These are phyloP conservation scores for Rhagonycha lutea DNA, from an alignment of 2,888 invertebrate species.

Conservation along the genomic window DNA sequence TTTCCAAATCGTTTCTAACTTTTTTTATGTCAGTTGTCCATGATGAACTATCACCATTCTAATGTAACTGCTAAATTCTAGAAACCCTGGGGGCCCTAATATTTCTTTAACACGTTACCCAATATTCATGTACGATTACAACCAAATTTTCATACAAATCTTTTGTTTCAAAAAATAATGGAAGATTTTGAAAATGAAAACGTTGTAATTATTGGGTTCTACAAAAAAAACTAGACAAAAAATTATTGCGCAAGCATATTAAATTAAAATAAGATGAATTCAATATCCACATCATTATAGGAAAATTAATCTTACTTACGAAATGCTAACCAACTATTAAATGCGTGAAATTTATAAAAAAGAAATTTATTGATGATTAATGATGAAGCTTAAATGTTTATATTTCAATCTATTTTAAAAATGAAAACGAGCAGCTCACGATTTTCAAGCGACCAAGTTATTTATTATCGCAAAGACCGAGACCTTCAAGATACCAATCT, in stretches of 20 bases:
- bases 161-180: not conserved
- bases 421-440: slow-evolving; percentile 10
- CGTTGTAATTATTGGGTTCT: not conserved
- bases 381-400: slow-evolving; percentile 7
- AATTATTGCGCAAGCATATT: not conserved
- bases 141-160: no score
- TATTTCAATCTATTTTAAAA: slow-evolving; percentile 7
- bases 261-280: not conserved
- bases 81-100: not conserved
- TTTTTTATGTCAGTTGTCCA: not conserved
- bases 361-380: not conserved
- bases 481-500: slow-evolving; percentile 8
- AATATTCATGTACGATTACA: not conserved
- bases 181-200: not conserved
- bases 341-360: not conserved
- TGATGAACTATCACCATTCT: not conserved
- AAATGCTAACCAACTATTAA: not conserved
- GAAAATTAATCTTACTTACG: not conserved
- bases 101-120: not conserved
- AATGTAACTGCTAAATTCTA: not conserved
- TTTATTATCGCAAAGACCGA: slow-evolving; percentile 14
- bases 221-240: not conserved
- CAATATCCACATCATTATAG: not conserved
- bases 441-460: slow-evolving; percentile 7
- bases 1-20: not conserved